Evolutionary conservation across 1,140 invertebrate genomes (phyloP).

Genomic region (Araneus ventricosus): DNA sequence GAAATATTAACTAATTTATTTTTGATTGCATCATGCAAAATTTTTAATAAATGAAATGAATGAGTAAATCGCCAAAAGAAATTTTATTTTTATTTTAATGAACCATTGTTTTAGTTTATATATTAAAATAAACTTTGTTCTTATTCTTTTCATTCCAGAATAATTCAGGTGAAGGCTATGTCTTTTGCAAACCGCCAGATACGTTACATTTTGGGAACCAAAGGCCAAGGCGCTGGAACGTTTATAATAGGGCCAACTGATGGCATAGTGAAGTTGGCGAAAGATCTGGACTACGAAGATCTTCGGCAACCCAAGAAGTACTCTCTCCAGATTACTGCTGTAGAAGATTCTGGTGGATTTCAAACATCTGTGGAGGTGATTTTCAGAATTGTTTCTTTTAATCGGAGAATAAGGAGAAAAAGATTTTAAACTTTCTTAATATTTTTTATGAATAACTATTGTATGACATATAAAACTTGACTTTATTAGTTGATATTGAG

Average conservation of each 20-base stretch:
- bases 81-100: too few relatives aligned
- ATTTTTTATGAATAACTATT: not conserved
- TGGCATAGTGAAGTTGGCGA: slow-evolving; percentile 95
- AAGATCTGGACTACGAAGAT: slow-evolving; percentile 97
- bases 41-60: too few relatives aligned
- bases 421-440: not conserved
- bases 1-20: too few relatives aligned
- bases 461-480: too few relatives aligned
- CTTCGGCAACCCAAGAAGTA: slow-evolving; percentile 95
- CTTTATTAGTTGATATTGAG: too few relatives aligned
- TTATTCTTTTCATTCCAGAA: slow-evolving; percentile 84
- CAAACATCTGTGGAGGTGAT: slow-evolving; percentile 94
- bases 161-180: slow-evolving; percentile 97
- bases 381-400: not conserved
- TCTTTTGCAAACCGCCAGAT: slow-evolving; percentile 97
- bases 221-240: slow-evolving; percentile 95
- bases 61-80: too few relatives aligned
- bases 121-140: too few relatives aligned
- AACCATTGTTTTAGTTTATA: too few relatives aligned
- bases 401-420: too few relatives aligned
- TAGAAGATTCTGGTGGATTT: slow-evolving; percentile 96
- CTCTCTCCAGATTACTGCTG: slow-evolving; percentile 93
- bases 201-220: slow-evolving; percentile 94
- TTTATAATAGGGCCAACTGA: slow-evolving; percentile 96
- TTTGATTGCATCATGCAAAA: too few relatives aligned